Evolutionary conservation across 2,113 vertebrate genomes (phyloP), one percentile per base, ranked within the genome.

Genomic region (Murina feae): DNA sequence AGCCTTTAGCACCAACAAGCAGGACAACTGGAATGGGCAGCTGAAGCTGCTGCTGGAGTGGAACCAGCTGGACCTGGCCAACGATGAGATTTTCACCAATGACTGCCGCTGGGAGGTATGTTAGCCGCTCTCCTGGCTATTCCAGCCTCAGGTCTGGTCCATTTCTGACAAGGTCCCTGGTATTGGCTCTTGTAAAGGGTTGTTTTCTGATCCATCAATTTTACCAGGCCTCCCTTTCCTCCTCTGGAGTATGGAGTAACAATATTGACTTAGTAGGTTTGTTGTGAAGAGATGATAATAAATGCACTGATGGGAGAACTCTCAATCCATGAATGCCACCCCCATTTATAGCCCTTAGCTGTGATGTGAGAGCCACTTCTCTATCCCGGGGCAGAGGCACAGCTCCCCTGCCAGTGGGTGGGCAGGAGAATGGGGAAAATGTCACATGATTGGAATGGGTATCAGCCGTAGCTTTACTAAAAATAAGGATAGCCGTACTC

Each of bases 1-100:
- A 99, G 98, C 98, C 94, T 98, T 98, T 82, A 98, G 98, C 95
- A 99, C 98, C 89, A 98, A 98, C 0, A 98, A 99, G 53, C 97
- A 98, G 0, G 98, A 98, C 74, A 98, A 99, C 86, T 99, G 98
- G 98, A 98, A 98, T 0, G 98, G 98, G n/a, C 98, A 99, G 93
- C 97, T 99, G 92, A 98, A 98, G 94, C 97, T 99, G 60, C 97
- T 99, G 47, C 95, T 99, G 94, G 98, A 99, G 75, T 99, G 98
- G 98, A 99, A 99, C 97, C 98, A 99, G 79, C n/a, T 99, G 89
- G 98, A 98, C 11, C 84, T 99, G 60, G 98, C 98, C 90, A 98
- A 81, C 0, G 98, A 99, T 1, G 98, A 99, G 97, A 98, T 99
- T 85, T 99, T 99, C 97, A 98, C 98, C 95, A 98, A 98, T 4